Evolutionary conservation across 1,140 invertebrate genomes (phyloP).

Genomic region (Heliconius hermathena): DNA sequence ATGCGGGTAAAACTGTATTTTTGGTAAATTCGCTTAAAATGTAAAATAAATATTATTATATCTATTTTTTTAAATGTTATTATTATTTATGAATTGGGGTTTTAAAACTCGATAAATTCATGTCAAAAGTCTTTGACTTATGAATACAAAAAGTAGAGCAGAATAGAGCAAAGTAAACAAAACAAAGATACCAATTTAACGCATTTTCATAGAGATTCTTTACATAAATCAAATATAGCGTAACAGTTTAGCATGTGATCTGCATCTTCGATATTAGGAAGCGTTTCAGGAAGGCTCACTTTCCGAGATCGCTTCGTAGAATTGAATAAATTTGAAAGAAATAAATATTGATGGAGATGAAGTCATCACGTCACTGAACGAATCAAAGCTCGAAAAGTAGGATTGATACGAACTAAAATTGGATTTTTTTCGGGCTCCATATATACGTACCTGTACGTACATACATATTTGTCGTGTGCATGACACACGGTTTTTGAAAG

Average conservation of each 20-base stretch:
- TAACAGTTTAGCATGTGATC: constrained; percentile 13
- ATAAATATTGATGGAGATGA: constrained; percentile 18
- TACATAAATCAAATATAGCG: constrained; percentile 8
- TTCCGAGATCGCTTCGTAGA: constrained; percentile 47
- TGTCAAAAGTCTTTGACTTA: not conserved
- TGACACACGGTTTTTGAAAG: not conserved
- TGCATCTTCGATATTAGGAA: constrained; percentile 44
- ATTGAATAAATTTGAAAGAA: constrained; percentile 76
- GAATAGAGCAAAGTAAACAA: not conserved
- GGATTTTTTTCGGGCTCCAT: not conserved
- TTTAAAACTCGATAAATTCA: not conserved
- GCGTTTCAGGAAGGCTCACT: constrained; percentile 40
- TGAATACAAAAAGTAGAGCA: not conserved
- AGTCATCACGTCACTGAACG: constrained; percentile 14
- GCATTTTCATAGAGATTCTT: not conserved
- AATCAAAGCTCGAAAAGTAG: constrained; percentile 14
- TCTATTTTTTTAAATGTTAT: too few species aligned
- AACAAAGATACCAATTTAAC: not conserved
- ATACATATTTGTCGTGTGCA: not conserved
- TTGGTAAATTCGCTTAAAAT: too few species aligned
- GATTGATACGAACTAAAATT: constrained; percentile 14
- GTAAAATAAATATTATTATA: too few species aligned
- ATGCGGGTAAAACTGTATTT: too few species aligned
- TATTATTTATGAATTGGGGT: too few species aligned
- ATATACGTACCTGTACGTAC: not conserved